Base-by-base conservation (phyloP, 2,888 invertebrate species). In the Quadriops clusia region DNA sequence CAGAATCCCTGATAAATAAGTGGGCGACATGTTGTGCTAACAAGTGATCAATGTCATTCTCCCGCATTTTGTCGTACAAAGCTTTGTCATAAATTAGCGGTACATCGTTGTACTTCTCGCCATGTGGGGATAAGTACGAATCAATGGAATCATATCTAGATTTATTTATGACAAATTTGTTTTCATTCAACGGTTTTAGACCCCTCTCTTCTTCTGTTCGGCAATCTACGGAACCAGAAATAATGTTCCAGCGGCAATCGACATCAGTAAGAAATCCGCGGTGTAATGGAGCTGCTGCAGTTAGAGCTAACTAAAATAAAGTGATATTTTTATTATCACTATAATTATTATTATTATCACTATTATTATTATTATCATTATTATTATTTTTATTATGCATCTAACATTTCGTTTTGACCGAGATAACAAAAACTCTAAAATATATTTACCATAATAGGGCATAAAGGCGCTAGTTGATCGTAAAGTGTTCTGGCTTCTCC, bases 81-180 rank as follows among this genome's bases (percentile, higher is more conserved):
- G 73, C 72, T 49, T 78, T 63, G 55, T 97, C 91, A 58, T 87
- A 87, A 28, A 83, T 74, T 41, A 98, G 64, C 31, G 82, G 78
- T 45, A 97, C 84, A 63, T 99, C 97, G 57, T 97, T 98, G 65
- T 87, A 98, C 70, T 76, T 77, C 51, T 80, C 84, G 32, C 89
- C 84, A 47, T 82, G 77, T 7, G 83, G 77, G 30, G 94, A 91
- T 20, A 99, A 69, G 63, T 98, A 99, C 12, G 89, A 91, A 61
- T 95, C 94, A 30, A 98, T 93, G 6, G 95, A 93, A 63, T 94
- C 97, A 60, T 97, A 99, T 3, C 98, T 72, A 2, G 95, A 95
- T 63, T 98, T 98, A 40, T 74, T 74, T 46, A 94, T 90, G 38
- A 74, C 72, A 62, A 85, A 89, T 62, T 80, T 79, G 54, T 81